These are phyloP conservation scores for Spilogale gracilis DNA, from an alignment of 2,113 vertebrate genomes.

Conservation along the genomic window DNA sequence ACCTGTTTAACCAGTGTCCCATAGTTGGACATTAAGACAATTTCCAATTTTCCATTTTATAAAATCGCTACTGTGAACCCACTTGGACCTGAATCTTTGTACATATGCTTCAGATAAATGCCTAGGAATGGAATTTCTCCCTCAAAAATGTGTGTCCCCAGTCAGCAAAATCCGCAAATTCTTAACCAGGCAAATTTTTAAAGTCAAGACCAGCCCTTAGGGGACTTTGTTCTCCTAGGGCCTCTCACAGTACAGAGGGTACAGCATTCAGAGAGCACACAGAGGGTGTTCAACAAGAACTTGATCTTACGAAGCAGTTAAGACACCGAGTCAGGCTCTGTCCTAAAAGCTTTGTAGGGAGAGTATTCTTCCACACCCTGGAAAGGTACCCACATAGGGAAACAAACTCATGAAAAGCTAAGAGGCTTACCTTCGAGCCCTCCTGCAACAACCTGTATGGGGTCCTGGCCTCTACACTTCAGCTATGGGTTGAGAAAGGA, in stretches of 20 bases:
- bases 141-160: not conserved
- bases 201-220: not conserved
- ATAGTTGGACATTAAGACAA: not conserved
- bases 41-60: slow-evolving; percentile 7
- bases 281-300: not conserved
- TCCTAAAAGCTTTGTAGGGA: not conserved
- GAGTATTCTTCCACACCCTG: not conserved
- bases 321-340: not conserved
- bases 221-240: not conserved
- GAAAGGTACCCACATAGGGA: not conserved
- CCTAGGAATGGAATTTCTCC: not conserved
- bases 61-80: not conserved
- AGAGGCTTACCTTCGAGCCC: not conserved
- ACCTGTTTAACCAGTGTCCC: not conserved
- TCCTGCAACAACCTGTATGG: not conserved
- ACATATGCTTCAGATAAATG: not conserved
- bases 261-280: not conserved
- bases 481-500: not conserved
- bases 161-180: slow-evolving; percentile 8
- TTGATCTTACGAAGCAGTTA: not conserved
- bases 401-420: not conserved
- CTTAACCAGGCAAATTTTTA: not conserved
- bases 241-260: not conserved
- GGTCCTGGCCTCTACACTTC: not conserved
- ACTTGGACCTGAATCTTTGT: slow-evolving; percentile 29